Conservation (phyloP, 1,140 invertebrate genomes). For the Diuraphis noxia region DNA sequence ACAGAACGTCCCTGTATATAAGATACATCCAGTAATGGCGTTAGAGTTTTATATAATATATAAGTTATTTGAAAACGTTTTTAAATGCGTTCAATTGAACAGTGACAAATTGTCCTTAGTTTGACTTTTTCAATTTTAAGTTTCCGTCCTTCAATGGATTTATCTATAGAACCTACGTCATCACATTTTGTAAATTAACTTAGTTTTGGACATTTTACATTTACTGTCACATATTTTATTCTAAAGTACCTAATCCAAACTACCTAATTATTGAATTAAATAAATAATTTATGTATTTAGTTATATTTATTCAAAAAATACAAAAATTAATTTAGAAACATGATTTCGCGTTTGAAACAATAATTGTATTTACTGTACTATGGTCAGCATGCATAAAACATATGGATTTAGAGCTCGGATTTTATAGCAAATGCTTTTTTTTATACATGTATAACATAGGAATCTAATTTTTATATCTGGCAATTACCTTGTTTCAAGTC, state of each 20-base stretch:
- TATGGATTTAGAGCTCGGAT: no score
- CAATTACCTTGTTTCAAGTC: no score
- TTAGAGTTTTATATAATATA: background rate
- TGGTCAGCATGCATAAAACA: no score
- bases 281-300: background rate
- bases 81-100: background rate
- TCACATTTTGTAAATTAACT: background rate
- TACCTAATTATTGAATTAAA: background rate
- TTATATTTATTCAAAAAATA: background rate
- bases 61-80: background rate
- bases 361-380: background rate
- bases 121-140: background rate
- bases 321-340: background rate
- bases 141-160: background rate
- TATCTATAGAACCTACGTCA: background rate
- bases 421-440: no score
- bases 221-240: background rate
- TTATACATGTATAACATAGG: no score
- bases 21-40: background rate
- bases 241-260: background rate
- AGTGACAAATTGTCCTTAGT: background rate
- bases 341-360: background rate
- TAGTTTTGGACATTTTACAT: background rate
- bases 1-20: constrained; percentile 68
- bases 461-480: no score